phyloP scores from a whole-genome alignment of 1,140 invertebrate genomes.

The Drosophila seguyi region DNA sequence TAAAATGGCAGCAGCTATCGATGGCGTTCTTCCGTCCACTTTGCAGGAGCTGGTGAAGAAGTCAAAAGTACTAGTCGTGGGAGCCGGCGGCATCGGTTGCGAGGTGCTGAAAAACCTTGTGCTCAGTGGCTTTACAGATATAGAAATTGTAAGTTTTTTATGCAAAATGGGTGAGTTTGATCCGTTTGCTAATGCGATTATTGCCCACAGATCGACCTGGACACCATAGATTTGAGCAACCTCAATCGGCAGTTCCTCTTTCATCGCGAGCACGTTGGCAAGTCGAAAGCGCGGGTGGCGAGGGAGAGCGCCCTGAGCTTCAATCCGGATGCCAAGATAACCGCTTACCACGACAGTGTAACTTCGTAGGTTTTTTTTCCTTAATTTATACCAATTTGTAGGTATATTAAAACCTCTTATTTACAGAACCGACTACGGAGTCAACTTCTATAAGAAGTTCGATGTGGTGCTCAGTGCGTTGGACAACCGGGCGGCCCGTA shows the following conservation, averaged over 20 bases:
- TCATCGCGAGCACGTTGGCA: constrained; percentile 98
- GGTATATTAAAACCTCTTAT: not conserved
- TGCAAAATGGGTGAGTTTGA: not conserved
- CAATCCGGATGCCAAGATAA: constrained; percentile 95
- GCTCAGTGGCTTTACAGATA: constrained; percentile 95
- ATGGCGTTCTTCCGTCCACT: constrained; percentile 88
- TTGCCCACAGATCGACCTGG: constrained; percentile 96
- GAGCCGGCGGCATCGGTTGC: constrained; percentile 99
- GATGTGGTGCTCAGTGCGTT: constrained; percentile 98
- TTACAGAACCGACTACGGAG: constrained; percentile 94
- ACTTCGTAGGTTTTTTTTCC: constrained; percentile 89
- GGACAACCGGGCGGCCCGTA: constrained; percentile 98
- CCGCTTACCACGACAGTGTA: constrained; percentile 96
- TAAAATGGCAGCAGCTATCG: constrained; percentile 88
- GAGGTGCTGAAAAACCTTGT: constrained; percentile 99
- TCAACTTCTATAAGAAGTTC: constrained; percentile 97
- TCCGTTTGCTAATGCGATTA: constrained; percentile 31
- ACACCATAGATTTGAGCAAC: constrained; percentile 99
- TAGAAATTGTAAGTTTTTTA: constrained; percentile 94
- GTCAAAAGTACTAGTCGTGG: constrained; percentile 93
- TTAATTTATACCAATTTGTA: not conserved
- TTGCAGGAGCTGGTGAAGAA: constrained; percentile 87
- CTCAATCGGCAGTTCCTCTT: constrained; percentile 99
- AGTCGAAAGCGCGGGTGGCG: constrained; percentile 96
- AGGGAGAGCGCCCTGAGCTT: constrained; percentile 95